phyloP scores from a whole-genome alignment of 2,888 invertebrate genomes.

The Drosophila demipolita region DNA sequence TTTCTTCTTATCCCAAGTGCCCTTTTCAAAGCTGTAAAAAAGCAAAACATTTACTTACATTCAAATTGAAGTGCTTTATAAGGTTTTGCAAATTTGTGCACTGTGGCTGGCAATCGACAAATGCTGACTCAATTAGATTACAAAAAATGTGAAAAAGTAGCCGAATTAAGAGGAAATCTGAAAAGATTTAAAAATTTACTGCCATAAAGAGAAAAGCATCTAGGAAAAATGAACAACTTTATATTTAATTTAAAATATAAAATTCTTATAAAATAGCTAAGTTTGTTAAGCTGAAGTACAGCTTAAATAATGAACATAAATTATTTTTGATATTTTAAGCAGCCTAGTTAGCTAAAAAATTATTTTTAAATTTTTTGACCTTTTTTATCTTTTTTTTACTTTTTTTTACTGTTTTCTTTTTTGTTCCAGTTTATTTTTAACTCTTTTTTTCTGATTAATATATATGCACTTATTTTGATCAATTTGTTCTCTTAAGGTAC shows the following conservation, averaged over 20 bases:
- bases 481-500: neutral
- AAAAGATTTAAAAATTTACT: neutral
- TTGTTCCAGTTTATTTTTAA: neutral
- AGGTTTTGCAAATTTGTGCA: neutral
- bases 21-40: conserved; percentile 25
- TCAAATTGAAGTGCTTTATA: conserved; percentile 5
- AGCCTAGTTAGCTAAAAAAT: neutral
- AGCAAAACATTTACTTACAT: conserved; percentile 20
- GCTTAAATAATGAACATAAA: neutral
- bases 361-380: neutral
- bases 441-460: neutral
- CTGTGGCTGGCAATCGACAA: conserved; percentile 23
- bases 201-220: neutral
- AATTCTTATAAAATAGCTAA: neutral
- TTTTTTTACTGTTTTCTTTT: neutral
- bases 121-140: conserved; percentile 4
- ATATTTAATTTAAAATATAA: neutral
- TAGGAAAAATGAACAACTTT: neutral
- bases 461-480: neutral
- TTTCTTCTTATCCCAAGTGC: conserved; percentile 34
- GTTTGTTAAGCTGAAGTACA: neutral
- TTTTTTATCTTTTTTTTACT: neutral
- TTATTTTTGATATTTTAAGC: neutral
- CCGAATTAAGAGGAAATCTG: neutral
- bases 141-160: neutral